Base-by-base conservation (phyloP, 2,113 vertebrate genomes). In the Theristicus caerulescens region DNA sequence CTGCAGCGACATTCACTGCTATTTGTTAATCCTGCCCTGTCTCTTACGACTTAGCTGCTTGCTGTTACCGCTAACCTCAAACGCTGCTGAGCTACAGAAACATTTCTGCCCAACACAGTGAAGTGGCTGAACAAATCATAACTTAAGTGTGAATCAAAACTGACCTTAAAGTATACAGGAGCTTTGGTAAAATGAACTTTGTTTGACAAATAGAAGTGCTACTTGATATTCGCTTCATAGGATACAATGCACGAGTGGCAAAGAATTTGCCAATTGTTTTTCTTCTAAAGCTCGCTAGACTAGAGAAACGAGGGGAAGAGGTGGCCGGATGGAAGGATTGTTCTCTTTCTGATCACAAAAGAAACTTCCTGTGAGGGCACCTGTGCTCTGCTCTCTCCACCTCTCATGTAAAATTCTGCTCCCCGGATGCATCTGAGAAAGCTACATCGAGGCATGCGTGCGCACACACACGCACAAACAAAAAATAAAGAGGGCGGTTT, bases 21-120 rank as follows among this genome's bases (percentile, higher is more conserved):
- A 9, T 87, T 88, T 95, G 90, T 85, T 82, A 84, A 79, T 91
- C 77, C 74, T 91, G 78, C 93, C 82, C 92, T 65, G 42, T 49
- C 61, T 76, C 57, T 85, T 61, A 74, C 16, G 65, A n/a, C 66
- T 65, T 16, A 72, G 78, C 73, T 59, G 78, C 52, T 59, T 81
- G 54, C 57, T 72, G 12, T 69, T 82, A 55, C 70, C 66, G 55
- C 83, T 52, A 38, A 66, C 84, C 22, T 93, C 77, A 74, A 26
- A 74, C 0, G 0, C 65, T 85, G 81, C 84, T 61, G 57, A 95
- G 69, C 69, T 83, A 80, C 80, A 47, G 69, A 85, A 82, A 72
- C 15, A 25, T 49, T 86, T 87, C 78, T 79, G 62, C 59, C 44
- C 44, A 52, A 64, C 16, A 47, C 2, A 65, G 21, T 19, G 8